A percentile compares a stretch with the other conserved stretches of the same genome.
Evolutionary conservation across 2,113 vertebrate species (phyloP).

Genomic region (Mus spicilegus): DNA sequence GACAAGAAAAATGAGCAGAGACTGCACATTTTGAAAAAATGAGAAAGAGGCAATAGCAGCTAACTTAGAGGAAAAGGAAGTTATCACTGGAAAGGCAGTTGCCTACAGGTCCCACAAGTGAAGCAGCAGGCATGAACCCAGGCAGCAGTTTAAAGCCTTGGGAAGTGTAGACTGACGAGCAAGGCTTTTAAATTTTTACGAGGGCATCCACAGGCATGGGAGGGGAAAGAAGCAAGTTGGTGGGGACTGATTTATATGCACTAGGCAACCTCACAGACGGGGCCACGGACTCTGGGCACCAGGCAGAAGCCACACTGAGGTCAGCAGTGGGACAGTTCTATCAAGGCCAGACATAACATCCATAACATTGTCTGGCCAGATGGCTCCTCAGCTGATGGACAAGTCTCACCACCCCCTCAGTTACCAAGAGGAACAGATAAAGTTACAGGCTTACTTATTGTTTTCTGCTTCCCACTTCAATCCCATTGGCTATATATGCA

Average conservation of each 20-base stretch:
- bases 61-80: background rate
- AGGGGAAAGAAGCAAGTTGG: background rate
- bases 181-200: slow-evolving; percentile 85
- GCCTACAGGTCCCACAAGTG: background rate
- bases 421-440: background rate
- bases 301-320: slow-evolving; percentile 66
- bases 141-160: slow-evolving; percentile 81
- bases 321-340: slow-evolving; percentile 48
- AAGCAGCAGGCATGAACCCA: slow-evolving; percentile 79
- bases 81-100: background rate
- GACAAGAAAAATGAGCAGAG: background rate
- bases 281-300: slow-evolving; percentile 69
- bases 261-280: background rate
- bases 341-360: background rate
- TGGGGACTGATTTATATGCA: slow-evolving; percentile 80
- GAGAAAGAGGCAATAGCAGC: background rate
- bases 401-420: background rate
- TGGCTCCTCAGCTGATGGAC: slow-evolving; percentile 5
- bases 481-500: background rate
- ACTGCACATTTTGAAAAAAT: rapidly evolving
- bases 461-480: background rate
- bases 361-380: background rate
- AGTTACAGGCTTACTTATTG: background rate
- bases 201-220: slow-evolving; percentile 77
- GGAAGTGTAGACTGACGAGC: slow-evolving; percentile 80